phyloP scores from a whole-genome alignment of 2,113 vertebrate species.

The Corvus moneduloides region DNA sequence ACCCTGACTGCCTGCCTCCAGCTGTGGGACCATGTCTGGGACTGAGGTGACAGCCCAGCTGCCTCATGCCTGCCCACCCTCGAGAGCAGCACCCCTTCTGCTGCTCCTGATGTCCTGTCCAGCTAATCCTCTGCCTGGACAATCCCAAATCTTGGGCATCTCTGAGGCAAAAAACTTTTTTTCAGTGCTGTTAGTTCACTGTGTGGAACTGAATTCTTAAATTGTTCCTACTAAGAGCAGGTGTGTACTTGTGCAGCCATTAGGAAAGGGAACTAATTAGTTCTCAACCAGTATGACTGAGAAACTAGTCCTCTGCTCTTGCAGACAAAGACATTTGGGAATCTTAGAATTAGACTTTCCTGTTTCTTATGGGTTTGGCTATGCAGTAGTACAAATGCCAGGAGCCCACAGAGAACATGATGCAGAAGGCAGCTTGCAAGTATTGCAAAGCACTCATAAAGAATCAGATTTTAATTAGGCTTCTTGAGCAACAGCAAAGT shows the following conservation, averaged over 20 bases:
- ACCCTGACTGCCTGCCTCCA: not conserved
- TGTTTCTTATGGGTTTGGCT: not conserved
- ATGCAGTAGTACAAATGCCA: not conserved
- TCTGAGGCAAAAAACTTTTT: not conserved
- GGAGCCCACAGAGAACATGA: not conserved
- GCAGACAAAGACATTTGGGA: not conserved
- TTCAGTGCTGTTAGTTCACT: not conserved
- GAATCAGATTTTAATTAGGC: not conserved
- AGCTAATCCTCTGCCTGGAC: not conserved
- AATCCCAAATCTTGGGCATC: not conserved
- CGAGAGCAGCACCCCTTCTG: not conserved
- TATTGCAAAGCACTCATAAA: not conserved
- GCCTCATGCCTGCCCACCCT: fast-evolving
- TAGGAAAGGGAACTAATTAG: not conserved
- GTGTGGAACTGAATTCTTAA: not conserved
- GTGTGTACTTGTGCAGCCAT: not conserved
- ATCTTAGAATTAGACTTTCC: not conserved
- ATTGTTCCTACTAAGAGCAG: not conserved
- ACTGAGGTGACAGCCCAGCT: not conserved
- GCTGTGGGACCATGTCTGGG: fast-evolving
- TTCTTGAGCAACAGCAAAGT: not conserved
- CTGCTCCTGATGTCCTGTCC: not conserved
- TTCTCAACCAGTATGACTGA: not conserved
- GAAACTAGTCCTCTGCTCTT: not conserved
- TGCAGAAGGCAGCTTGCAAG: not conserved